A percentile compares a stretch with the other conserved stretches of the same genome.
Conservation (phyloP, 2,888 invertebrate genomes). For the Strigamia transsilvanica region DNA sequence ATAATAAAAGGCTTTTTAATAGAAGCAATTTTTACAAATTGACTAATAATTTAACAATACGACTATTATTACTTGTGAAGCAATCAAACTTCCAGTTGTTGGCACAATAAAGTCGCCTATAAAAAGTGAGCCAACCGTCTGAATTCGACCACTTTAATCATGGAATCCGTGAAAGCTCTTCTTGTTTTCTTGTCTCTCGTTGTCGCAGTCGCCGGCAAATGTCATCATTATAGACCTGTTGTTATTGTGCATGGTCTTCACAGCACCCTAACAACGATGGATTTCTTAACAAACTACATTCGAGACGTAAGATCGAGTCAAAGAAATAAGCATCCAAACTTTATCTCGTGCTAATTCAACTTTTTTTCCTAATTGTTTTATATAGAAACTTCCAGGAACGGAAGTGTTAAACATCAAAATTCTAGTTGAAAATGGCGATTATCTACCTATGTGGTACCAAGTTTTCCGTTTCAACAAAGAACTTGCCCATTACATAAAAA, state of each 20-base stretch:
- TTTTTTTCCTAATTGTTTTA: not conserved
- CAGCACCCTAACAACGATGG: not conserved
- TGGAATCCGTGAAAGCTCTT: not conserved
- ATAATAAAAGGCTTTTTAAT: no score
- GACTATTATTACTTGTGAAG: no score
- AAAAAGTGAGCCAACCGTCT: no score
- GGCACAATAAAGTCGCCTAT: no score
- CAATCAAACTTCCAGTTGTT: no score
- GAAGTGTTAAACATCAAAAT: not conserved
- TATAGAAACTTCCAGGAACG: not conserved
- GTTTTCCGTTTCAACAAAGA: not conserved
- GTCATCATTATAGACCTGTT: not conserved
- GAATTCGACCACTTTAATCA: no score
- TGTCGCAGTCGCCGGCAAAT: not conserved
- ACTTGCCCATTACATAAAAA: not conserved
- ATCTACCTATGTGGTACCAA: not conserved
- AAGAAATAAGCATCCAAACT: no score
- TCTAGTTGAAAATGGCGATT: not conserved
- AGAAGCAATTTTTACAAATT: no score
- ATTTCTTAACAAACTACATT: constrained; percentile 2
- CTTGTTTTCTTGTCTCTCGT: not conserved
- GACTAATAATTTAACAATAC: no score
- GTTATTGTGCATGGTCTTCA: constrained; percentile 2
- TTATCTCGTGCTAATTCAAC: no score
- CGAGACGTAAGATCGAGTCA: not conserved